Evolutionary conservation across 2,113 vertebrate species (phyloP), one percentile per base, ranked within the genome.

Genomic region (Toxotes jaculatrix): DNA sequence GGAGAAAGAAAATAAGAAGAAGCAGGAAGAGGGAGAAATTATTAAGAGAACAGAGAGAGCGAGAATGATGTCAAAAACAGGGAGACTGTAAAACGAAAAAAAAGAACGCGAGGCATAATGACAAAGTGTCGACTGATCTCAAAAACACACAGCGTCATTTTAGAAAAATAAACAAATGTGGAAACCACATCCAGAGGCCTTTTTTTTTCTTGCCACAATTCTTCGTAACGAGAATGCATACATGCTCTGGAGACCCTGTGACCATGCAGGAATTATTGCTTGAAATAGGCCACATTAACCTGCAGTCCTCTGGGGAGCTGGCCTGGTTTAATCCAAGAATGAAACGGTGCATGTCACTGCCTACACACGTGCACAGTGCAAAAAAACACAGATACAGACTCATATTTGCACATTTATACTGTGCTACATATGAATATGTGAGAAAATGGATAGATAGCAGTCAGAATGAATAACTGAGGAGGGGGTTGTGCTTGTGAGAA

Each of bases 221-320:
- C 65, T 47, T 61, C 62, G 53, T 40, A 36, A 12, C 67, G 36
- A 45, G 56, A 66, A 75, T 69, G 49, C 49, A 47, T 64, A 63
- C 77, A 75, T 81, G 70, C 56, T 57, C 78, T 69, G 45, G 80
- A 86, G 83, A 74, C 61, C 42, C 88, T 87, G 85, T 82, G 90
- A 87, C 91, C 85, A 80, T 77, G 88, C 85, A 91, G 85, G 86
- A 92, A 87, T 94, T 89, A 93, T 93, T 34, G 62, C 80, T 91
- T 87, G 71, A 93, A 94, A 94, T 93, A 94, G 93, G 88, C 77
- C 85, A 79, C 87, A 92, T 94, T 93, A 94, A 94, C 93, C 93
- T 93, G 89, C 82, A 87, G 90, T 90, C 81, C 92, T 93, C 93
- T 74, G 67, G 88, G 90, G 90, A 76, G 31, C 79, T 90, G 91